Evolutionary conservation across 2,113 vertebrate genomes (phyloP), one percentile per base, ranked within the genome.

Genomic region (Dolichallabes microphthalmus): DNA sequence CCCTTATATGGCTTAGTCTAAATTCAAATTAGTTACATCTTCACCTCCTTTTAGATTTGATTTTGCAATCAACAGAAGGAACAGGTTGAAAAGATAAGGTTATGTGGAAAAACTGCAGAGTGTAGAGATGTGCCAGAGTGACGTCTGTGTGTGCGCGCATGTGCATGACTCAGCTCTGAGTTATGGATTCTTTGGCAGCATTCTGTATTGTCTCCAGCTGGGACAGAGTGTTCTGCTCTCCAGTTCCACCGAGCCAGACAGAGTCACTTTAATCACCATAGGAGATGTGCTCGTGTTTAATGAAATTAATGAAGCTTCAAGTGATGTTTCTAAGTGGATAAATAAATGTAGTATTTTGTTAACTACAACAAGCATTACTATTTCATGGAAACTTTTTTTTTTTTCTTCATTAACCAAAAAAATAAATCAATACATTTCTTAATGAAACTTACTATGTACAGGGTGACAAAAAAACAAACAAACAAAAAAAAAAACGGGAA

Each of bases 111-210:
- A 73, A 82, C 57, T 35, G 39, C 20, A 82, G 17, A 79, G 19
- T 77, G 55, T 82, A 57, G 58, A 73, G 86, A 68, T 11, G 57
- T 79, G 88, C 84, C 80, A 87, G 83, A 30, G 68, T 89, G 86
- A 89, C 83, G 80, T 68, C 35, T 87, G 57, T 83, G 74, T 68
- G 71, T 89, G 92, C 91, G 71, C 89, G 92, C 91, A 90, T 86
- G 89, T 58, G 82, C 84, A 88, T 94, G 95, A 96, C 93, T 96
- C 95, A 96, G 88, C 82, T 90, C 89, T 90, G 83, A 94, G 93
- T 93, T 94, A 95, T 94, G 93, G 91, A 89, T 90, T 91, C 93
- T 90, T 93, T 94, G 94, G 93, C 94, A 93, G 90, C 66, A 86
- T 92, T 92, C 88, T 91, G 90, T 89, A 94, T 94, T 93, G 92